phyloP scores from a whole-genome alignment of 2,888 invertebrate species.

The Nephrotoma guestfalica region DNA sequence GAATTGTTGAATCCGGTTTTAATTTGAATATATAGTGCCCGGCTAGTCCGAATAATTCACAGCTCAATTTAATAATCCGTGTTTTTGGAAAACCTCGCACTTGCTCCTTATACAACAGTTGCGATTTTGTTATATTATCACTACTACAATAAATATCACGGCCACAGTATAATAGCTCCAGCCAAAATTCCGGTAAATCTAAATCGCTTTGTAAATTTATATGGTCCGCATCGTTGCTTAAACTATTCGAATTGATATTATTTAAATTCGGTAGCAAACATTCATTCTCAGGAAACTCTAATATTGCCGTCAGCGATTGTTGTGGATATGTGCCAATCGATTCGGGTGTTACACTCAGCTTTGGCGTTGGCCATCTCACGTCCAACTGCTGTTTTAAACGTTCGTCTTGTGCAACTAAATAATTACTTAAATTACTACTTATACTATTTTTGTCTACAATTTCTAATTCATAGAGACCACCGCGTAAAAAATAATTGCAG shows the following conservation, averaged over 20 bases:
- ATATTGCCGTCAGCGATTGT: conserved; percentile 52
- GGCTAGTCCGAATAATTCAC: conserved; percentile 68
- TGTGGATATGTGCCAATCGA: conserved; percentile 68
- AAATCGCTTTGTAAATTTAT: conserved; percentile 20
- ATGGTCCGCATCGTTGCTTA: not conserved
- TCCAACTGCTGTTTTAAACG: conserved; percentile 41
- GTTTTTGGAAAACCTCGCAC: conserved; percentile 57
- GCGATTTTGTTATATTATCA: conserved; percentile 35
- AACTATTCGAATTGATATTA: not conserved
- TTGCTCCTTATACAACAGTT: conserved; percentile 64
- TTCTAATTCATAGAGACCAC: conserved; percentile 47
- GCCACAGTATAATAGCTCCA: conserved; percentile 69
- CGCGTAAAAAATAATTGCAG: conserved; percentile 59
- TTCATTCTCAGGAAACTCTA: conserved; percentile 59
- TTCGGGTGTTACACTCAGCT: conserved; percentile 56
- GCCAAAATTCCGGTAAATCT: conserved; percentile 51
- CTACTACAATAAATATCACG: conserved; percentile 57
- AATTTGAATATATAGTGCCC: conserved; percentile 66
- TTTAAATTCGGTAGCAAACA: conserved; percentile 35
- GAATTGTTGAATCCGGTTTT: conserved; percentile 47
- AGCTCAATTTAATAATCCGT: conserved; percentile 50
- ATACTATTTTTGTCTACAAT: conserved; percentile 21
- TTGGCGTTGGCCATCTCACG: conserved; percentile 68
- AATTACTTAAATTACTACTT: conserved; percentile 11
- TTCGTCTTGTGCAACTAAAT: conserved; percentile 19